Percentiles rank a stretch among this genome's conserved stretches.
Conservation (phyloP, 2,113 vertebrate species). For the Proterorhinus semilunaris region DNA sequence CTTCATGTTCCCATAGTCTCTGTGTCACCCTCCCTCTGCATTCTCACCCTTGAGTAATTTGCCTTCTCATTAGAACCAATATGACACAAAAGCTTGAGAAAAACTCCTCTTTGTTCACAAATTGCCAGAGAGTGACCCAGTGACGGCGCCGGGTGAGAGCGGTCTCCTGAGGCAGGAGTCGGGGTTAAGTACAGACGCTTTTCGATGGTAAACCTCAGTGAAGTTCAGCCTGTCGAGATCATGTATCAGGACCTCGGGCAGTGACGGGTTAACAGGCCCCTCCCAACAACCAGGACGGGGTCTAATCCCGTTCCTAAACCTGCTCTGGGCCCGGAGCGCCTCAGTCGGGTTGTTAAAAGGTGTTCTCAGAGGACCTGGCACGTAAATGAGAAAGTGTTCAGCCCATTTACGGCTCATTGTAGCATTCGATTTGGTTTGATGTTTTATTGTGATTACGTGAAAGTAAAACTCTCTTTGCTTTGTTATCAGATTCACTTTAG, state of each 20-base stretch:
- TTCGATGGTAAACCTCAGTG: constrained; percentile 50
- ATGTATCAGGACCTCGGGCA: constrained; percentile 61
- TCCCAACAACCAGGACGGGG: constrained; percentile 47
- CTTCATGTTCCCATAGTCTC: neutral
- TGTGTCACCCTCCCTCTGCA: neutral
- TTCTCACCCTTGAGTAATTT: neutral
- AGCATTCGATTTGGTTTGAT: neutral
- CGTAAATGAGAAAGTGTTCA: constrained; percentile 12
- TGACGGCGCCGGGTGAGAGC: constrained; percentile 22
- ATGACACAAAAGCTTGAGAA: neutral
- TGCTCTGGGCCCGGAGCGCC: constrained; percentile 50
- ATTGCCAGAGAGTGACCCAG: constrained; percentile 2
- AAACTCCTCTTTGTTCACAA: constrained; percentile 6
- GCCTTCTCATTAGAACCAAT: neutral
- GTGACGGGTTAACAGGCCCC: constrained; percentile 64
- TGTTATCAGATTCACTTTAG: no score
- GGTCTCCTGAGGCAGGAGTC: constrained; percentile 43
- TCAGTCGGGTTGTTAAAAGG: constrained; percentile 53
- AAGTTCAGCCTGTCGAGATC: constrained; percentile 61
- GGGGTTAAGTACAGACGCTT: constrained; percentile 60
- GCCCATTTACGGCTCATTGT: constrained; percentile 12
- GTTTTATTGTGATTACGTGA: neutral
- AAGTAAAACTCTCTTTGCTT: neutral
- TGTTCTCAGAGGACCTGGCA: constrained; percentile 39
- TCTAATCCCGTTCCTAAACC: constrained; percentile 63